Percentiles rank a stretch among this genome's conserved stretches.
Evolutionary conservation across 2,113 vertebrate species (phyloP).

Genomic region (Brienomyrus longianalis): DNA sequence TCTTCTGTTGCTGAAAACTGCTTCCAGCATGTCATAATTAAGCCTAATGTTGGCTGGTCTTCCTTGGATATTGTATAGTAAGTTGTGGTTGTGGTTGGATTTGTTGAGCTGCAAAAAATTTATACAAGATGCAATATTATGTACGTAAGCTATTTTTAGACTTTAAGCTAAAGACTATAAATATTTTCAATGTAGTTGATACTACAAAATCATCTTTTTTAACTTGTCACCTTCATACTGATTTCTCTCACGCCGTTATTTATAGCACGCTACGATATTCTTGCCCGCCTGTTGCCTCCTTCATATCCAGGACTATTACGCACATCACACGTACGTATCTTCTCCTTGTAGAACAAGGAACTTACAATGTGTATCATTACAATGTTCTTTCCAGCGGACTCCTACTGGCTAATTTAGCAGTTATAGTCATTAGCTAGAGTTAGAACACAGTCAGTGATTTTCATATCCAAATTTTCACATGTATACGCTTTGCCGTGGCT

Average conservation of each 20-base stretch:
- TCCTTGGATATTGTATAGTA: background rate
- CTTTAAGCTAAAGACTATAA: background rate
- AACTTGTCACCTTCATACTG: background rate
- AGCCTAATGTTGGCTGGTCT: background rate
- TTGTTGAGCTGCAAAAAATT: background rate
- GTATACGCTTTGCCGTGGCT: background rate
- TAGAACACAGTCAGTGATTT: background rate
- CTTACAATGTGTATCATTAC: background rate
- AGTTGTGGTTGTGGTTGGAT: background rate
- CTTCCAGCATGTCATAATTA: background rate
- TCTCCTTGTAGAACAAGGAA: background rate
- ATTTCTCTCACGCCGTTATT: background rate
- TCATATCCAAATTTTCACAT: background rate
- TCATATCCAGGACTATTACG: background rate
- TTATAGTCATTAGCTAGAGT: slow-evolving; percentile 24
- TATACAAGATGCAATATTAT: background rate
- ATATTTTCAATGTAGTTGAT: background rate
- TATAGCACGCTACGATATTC: background rate
- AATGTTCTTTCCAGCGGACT: background rate
- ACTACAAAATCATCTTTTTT: background rate
- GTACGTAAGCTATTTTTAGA: background rate
- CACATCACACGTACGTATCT: background rate
- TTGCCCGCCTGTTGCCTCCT: background rate
- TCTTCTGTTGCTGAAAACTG: background rate
- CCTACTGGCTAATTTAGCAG: slow-evolving; percentile 46